These are phyloP conservation scores for Triplophysa bombifrons DNA, from an alignment of 2,797 vertebrate species.

Conservation along the genomic window DNA sequence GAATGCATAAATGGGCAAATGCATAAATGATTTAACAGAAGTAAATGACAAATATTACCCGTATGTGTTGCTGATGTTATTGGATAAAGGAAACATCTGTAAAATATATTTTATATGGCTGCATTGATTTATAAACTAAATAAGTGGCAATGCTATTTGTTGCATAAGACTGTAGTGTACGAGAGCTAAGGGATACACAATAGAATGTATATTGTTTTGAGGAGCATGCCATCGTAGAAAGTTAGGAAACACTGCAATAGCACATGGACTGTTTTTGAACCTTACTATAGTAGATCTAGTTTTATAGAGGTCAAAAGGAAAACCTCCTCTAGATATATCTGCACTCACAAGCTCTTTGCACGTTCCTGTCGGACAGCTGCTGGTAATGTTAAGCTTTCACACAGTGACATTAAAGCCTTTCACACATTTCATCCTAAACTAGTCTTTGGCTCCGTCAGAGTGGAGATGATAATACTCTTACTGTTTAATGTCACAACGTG, in stretches of 20 bases:
- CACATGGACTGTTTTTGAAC: neutral
- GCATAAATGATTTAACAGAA: too few relatives aligned
- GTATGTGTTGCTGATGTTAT: too few relatives aligned
- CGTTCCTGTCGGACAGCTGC: constrained; percentile 39
- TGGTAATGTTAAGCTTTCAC: constrained; percentile 37
- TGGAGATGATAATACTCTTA: constrained; percentile 47
- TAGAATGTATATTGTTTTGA: neutral
- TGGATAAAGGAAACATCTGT: too few relatives aligned
- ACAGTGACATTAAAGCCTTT: constrained; percentile 40
- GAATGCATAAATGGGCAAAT: too few relatives aligned
- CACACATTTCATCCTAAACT: constrained; percentile 44
- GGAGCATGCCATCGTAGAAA: neutral
- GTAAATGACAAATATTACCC: too few relatives aligned
- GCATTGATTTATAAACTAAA: too few relatives aligned
- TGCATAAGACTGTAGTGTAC: too few relatives aligned
- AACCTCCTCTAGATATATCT: constrained; percentile 47
- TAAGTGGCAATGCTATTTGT: too few relatives aligned
- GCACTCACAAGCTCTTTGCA: constrained; percentile 53
- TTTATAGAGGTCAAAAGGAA: constrained; percentile 52
- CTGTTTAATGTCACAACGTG: constrained; percentile 48
- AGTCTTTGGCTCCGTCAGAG: constrained; percentile 36
- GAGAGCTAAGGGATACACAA: neutral
- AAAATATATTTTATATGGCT: too few relatives aligned
- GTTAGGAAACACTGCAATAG: neutral
- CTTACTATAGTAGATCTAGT: neutral